Percentiles rank a stretch among this genome's conserved stretches.
Conservation (phyloP, 1,140 invertebrate species). For the Megalopta genalis region DNA sequence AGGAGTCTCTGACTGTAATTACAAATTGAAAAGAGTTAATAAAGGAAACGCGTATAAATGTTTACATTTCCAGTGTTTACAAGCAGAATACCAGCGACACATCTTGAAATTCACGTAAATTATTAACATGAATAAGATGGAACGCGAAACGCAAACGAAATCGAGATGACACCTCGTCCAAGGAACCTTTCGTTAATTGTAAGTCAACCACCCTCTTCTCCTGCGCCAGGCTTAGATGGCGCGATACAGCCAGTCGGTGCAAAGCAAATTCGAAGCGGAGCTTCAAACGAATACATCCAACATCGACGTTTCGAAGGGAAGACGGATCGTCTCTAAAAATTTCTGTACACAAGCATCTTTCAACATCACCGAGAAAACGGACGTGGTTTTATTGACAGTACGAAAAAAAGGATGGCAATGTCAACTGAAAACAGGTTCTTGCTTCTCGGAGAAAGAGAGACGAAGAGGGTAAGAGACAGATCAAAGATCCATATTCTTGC, state of each 20-base stretch:
- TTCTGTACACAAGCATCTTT: constrained; percentile 12
- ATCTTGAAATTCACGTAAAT: too few species aligned
- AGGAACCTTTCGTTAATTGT: constrained; percentile 7
- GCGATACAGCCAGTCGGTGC: background rate
- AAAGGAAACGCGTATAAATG: too few species aligned
- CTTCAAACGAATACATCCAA: constrained; percentile 20
- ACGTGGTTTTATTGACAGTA: background rate
- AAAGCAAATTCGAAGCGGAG: constrained; percentile 41
- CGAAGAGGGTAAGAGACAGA: too few species aligned
- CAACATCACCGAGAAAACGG: background rate
- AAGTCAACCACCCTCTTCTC: constrained; percentile 38
- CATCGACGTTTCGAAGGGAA: constrained; percentile 13
- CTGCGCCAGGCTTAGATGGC: background rate
- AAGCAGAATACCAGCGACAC: too few species aligned
- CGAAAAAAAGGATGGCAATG: background rate
- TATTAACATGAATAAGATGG: background rate
- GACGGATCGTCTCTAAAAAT: constrained; percentile 12
- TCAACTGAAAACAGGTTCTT: background rate
- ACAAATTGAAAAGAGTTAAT: too few species aligned
- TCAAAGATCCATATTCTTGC: background rate
- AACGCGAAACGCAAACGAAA: background rate
- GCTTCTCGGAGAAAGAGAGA: background rate
- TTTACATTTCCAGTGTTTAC: too few species aligned
- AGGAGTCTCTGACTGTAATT: too few species aligned
- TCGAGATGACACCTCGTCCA: background rate